Conservation (phyloP, 2,113 vertebrate genomes). For the Clarias batrachus region DNA sequence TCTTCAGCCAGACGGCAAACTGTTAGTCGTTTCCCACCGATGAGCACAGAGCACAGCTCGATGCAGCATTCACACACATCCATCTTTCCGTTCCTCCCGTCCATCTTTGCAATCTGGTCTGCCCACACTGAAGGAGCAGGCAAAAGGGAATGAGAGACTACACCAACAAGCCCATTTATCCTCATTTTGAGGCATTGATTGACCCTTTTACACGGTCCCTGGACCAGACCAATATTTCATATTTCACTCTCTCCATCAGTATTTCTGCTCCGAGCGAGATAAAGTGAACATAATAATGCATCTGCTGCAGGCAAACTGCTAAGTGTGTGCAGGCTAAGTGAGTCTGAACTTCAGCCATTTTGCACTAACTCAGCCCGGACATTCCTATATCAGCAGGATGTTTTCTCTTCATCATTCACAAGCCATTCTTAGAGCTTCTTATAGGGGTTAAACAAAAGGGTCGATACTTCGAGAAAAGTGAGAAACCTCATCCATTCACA, state of each 20-base stretch:
- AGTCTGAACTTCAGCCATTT: conserved; percentile 19
- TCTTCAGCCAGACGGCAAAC: background rate
- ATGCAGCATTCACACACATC: conserved; percentile 3
- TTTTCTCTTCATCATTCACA: background rate
- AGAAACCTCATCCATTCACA: background rate
- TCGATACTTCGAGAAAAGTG: background rate
- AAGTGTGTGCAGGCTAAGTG: conserved; percentile 23
- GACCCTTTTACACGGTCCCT: conserved; percentile 56
- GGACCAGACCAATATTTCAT: conserved; percentile 63
- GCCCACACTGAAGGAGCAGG: conserved; percentile 16
- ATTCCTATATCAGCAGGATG: background rate
- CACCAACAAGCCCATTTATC: conserved; percentile 60
- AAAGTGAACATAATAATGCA: conserved; percentile 31
- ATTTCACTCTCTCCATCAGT: conserved; percentile 5
- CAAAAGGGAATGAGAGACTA: background rate
- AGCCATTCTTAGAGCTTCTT: background rate
- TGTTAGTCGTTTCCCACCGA: background rate
- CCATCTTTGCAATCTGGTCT: conserved; percentile 20
- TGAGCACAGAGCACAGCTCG: background rate
- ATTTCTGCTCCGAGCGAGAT: conserved; percentile 14
- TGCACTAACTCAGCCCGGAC: background rate
- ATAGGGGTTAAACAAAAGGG: background rate
- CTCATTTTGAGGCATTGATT: conserved; percentile 63
- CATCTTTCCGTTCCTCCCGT: conserved; percentile 23
- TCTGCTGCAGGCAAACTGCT: conserved; percentile 8